A percentile compares a stretch with the other conserved stretches of the same genome.
These are phyloP conservation scores for Aptenodytes forsteri DNA, from an alignment of 2,113 vertebrate genomes.

Conservation along the genomic window DNA sequence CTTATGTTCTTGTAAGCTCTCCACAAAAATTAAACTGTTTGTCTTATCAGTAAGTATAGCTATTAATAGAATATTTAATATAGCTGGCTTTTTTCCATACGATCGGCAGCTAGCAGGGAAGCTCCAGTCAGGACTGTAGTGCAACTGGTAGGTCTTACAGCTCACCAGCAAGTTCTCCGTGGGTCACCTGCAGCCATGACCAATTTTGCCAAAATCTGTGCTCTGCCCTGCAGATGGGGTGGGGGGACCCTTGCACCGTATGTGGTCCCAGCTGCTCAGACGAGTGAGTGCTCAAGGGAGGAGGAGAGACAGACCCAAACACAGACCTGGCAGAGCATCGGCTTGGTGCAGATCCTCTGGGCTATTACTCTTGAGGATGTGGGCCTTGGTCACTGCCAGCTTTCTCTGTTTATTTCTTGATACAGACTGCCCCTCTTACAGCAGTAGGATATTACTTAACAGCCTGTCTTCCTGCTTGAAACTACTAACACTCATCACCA, in stretches of 20 bases:
- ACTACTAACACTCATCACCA: not conserved
- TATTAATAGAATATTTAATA: not conserved
- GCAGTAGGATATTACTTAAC: not conserved
- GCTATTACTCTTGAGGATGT: not conserved
- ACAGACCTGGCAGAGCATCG: not conserved
- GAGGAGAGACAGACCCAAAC: not conserved
- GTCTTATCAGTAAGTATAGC: no score
- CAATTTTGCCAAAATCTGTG: not conserved
- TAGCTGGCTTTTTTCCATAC: not conserved
- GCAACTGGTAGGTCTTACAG: not conserved
- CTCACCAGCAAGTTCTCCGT: not conserved
- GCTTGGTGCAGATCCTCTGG: fast-evolving
- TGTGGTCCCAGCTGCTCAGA: not conserved
- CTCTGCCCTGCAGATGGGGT: not conserved
- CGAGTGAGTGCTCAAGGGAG: not conserved
- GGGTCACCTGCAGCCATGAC: not conserved
- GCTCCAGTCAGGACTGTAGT: not conserved
- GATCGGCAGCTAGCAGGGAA: not conserved
- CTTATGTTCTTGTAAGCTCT: not conserved
- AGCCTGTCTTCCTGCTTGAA: not conserved
- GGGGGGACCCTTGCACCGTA: fast-evolving
- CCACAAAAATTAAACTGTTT: not conserved
- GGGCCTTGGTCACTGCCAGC: not conserved
- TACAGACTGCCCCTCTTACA: not conserved
- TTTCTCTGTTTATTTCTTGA: not conserved